Conservation (phyloP, 2,113 vertebrate genomes). For the Coptodon rendalli region DNA sequence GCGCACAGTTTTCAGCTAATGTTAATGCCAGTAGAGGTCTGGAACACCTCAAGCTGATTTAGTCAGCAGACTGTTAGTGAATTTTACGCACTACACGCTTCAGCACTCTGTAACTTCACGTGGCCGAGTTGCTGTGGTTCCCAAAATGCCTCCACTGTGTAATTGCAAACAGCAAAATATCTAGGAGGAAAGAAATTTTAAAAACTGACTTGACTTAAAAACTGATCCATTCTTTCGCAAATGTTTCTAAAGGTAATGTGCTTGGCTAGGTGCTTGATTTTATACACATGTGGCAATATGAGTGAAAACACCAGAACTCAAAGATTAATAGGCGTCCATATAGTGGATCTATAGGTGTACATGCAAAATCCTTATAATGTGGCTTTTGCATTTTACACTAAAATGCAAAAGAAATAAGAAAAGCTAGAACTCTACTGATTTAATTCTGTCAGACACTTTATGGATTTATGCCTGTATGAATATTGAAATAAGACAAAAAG, state of each 20-base stretch:
- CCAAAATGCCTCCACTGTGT: background rate
- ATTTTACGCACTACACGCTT: background rate
- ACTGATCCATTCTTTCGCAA: background rate
- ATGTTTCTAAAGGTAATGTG: background rate
- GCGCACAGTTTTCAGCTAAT: background rate
- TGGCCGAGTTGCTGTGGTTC: background rate
- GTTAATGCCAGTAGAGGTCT: background rate
- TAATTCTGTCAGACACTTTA: background rate
- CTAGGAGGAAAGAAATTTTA: background rate
- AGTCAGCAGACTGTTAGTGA: background rate
- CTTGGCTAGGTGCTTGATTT: background rate
- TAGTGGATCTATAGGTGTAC: background rate
- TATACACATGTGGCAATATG: background rate
- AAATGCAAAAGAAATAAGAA: background rate
- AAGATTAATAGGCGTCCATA: background rate
- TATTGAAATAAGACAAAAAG: background rate
- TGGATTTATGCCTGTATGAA: background rate
- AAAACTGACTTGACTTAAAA: background rate
- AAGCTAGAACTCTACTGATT: background rate
- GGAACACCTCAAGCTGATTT: background rate
- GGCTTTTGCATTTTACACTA: background rate
- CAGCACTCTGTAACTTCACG: background rate
- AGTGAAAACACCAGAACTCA: background rate
- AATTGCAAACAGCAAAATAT: background rate
- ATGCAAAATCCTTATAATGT: background rate